These are phyloP conservation scores for Brachylomia viminalis DNA, from an alignment of 2,888 invertebrate species.

Conservation along the genomic window DNA sequence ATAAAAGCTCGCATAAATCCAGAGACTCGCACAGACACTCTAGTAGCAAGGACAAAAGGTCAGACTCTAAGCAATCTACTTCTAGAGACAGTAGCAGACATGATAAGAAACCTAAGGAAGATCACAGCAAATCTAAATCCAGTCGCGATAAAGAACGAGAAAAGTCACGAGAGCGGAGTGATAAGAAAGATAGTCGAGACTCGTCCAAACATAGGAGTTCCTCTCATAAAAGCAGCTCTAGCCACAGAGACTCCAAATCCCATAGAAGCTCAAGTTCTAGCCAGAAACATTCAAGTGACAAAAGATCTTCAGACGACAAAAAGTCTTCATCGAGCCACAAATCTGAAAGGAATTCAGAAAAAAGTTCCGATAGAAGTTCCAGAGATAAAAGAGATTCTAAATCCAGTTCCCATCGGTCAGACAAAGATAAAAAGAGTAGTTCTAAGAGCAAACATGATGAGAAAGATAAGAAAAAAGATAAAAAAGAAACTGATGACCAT, in stretches of 20 bases:
- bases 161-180: slow-evolving; percentile 79
- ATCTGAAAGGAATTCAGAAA: slow-evolving; percentile 73
- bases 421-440: slow-evolving; percentile 85
- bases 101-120: slow-evolving; percentile 85
- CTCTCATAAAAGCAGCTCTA: slow-evolving; percentile 83
- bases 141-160: slow-evolving; percentile 78
- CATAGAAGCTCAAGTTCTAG: slow-evolving; percentile 82
- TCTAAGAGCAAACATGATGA: slow-evolving; percentile 85
- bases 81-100: slow-evolving; percentile 83
- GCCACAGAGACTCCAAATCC: slow-evolving; percentile 81
- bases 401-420: slow-evolving; percentile 83
- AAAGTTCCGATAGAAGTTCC: slow-evolving; percentile 74
- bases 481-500: slow-evolving; percentile 93
- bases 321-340: slow-evolving; percentile 82
- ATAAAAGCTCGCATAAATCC: slow-evolving; percentile 84
- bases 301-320: slow-evolving; percentile 82
- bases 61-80: slow-evolving; percentile 83
- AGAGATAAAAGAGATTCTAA: slow-evolving; percentile 80
- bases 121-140: slow-evolving; percentile 80
- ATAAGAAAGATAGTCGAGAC: slow-evolving; percentile 84
- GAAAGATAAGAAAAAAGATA: slow-evolving; percentile 87
- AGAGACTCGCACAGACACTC: slow-evolving; percentile 85
- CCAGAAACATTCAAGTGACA: slow-evolving; percentile 78
- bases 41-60: slow-evolving; percentile 84
- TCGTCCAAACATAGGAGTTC: slow-evolving; percentile 85